phyloP scores from a whole-genome alignment of 2,113 vertebrate species.

The Lontra canadensis region DNA sequence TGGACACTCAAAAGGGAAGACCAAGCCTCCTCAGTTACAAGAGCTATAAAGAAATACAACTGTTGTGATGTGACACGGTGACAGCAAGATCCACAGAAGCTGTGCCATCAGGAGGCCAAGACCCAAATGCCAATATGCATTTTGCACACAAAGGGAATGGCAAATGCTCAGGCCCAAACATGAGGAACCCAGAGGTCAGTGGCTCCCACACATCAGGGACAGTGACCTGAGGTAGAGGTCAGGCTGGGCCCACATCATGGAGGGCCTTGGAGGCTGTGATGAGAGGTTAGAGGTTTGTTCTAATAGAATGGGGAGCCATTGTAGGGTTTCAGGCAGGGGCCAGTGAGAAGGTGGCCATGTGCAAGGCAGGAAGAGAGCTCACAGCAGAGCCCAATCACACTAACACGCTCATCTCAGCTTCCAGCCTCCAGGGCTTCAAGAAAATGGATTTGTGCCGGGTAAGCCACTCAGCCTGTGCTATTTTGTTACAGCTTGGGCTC shows the following conservation, averaged over 20 bases:
- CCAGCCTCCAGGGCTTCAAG: not conserved
- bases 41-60: not conserved
- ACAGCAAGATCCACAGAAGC: not conserved
- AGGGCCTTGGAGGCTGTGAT: not conserved
- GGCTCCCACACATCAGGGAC: too few species aligned
- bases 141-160: not conserved
- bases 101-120: not conserved
- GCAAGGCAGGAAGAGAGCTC: not conserved
- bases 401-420: not conserved
- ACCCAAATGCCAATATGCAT: not conserved
- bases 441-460: not conserved
- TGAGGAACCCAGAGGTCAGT: not conserved
- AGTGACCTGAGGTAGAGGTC: not conserved
- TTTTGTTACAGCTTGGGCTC: not conserved
- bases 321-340: not conserved
- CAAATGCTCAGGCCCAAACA: not conserved
- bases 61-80: fast-evolving
- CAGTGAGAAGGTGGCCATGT: not conserved
- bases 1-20: not conserved
- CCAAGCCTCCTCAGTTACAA: not conserved
- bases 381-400: too few species aligned
- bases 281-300: not conserved
- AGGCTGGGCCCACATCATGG: fast-evolving
- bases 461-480: not conserved
- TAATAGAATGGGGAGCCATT: not conserved